Evolutionary conservation across 1,140 invertebrate species (phyloP).

Genomic region (Metopolophium dirhodum): DNA sequence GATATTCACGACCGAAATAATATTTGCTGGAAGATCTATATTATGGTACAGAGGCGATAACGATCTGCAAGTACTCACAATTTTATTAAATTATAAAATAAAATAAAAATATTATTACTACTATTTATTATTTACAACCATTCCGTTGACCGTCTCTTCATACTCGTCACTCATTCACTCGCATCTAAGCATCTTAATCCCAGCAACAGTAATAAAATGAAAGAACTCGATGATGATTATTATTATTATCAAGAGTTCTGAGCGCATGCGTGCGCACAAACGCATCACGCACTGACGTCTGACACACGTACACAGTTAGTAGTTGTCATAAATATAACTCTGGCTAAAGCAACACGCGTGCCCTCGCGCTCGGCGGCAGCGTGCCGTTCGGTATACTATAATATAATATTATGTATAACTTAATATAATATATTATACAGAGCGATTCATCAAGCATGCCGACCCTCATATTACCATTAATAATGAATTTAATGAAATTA

Average conservation of each 20-base stretch:
- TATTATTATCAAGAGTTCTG: neutral
- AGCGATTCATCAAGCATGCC: neutral
- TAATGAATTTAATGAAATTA: neutral
- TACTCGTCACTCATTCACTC: neutral
- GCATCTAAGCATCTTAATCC: neutral
- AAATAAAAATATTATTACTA: neutral
- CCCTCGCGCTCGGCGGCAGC: neutral
- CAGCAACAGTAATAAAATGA: neutral
- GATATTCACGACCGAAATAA: too few species aligned
- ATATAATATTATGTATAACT: neutral
- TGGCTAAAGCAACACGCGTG: neutral
- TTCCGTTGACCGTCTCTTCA: neutral
- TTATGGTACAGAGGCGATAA: neutral
- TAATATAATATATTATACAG: neutral
- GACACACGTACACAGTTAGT: neutral
- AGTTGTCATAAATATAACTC: constrained; percentile 36
- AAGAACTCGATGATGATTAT: neutral
- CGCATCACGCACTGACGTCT: neutral
- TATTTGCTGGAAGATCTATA: neutral
- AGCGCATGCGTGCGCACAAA: neutral
- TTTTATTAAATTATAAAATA: neutral
- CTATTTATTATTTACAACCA: neutral
- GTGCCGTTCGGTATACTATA: neutral
- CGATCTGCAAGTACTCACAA: neutral
- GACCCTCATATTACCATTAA: neutral